These are phyloP conservation scores for Antennarius striatus DNA, from an alignment of 2,113 vertebrate species.

Conservation along the genomic window DNA sequence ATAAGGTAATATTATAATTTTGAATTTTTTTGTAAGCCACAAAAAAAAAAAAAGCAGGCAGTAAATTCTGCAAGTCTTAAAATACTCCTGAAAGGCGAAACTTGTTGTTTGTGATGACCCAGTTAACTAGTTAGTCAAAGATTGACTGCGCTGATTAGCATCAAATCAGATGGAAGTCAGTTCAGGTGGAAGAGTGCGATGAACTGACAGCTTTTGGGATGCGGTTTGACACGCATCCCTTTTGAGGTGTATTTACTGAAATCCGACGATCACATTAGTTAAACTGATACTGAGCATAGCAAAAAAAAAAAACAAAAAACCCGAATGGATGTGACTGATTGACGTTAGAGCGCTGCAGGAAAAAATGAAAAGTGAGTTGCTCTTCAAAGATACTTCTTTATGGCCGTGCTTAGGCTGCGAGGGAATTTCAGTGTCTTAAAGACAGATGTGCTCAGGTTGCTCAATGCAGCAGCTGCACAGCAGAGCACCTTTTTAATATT, in stretches of 20 bases:
- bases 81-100: constrained; percentile 23
- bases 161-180: constrained; percentile 1
- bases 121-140: constrained; percentile 19
- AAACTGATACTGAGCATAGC: background rate
- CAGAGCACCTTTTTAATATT: constrained; percentile 22
- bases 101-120: constrained; percentile 14
- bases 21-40: no score
- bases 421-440: constrained; percentile 19
- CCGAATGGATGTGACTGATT: no score
- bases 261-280: background rate
- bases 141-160: constrained; percentile 30
- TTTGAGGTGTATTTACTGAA: background rate
- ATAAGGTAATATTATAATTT: no score
- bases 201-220: background rate
- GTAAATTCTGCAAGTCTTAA: background rate
- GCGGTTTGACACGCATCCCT: background rate
- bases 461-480: constrained; percentile 10
- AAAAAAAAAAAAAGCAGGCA: background rate
- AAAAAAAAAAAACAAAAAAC: no score
- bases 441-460: constrained; percentile 19
- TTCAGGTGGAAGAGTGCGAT: background rate
- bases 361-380: no score
- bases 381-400: no score
- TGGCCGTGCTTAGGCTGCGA: background rate
- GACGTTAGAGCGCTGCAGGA: no score